phyloP scores from a whole-genome alignment of 2,888 invertebrate genomes.

The Nematopogon swammerdamellus region DNA sequence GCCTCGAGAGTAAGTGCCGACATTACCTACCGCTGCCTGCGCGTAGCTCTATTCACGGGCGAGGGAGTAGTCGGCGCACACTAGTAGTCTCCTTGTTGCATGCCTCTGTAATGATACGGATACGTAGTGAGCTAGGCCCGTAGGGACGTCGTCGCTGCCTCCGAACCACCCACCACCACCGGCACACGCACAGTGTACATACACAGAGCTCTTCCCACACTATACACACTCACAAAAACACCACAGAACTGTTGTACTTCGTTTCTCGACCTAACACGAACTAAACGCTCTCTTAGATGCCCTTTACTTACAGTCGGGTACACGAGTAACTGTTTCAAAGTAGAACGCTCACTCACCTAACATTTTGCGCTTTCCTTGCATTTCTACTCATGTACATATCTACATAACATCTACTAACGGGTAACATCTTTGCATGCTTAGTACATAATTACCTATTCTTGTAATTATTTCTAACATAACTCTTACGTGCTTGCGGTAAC shows the following conservation, averaged over 20 bases:
- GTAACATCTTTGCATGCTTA: too few species aligned
- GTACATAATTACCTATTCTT: too few species aligned
- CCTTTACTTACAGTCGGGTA: too few species aligned
- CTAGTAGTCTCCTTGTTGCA: conserved; percentile 3
- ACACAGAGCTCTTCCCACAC: neutral
- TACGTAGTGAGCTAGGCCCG: neutral
- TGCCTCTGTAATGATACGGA: neutral
- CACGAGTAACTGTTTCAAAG: neutral
- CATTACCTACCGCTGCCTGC: conserved; percentile 34
- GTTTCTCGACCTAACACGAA: neutral
- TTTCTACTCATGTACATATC: conserved; percentile 2
- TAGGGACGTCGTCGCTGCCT: conserved; percentile 12
- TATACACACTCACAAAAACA: neutral
- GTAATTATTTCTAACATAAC: too few species aligned
- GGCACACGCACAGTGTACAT: neutral
- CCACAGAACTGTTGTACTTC: neutral
- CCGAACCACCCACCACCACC: conserved; percentile 15
- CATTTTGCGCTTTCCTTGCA: neutral
- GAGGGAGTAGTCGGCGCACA: conserved; percentile 1
- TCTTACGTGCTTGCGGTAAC: too few species aligned
- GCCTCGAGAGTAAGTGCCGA: conserved; percentile 90
- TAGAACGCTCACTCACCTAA: conserved; percentile 1
- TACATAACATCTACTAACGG: conserved; percentile 2
- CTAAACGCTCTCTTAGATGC: too few species aligned
- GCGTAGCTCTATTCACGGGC: conserved; percentile 23